Percentiles rank a stretch among this genome's conserved stretches.
Conservation (phyloP, 2,113 vertebrate species). For the Sylvia atricapilla region DNA sequence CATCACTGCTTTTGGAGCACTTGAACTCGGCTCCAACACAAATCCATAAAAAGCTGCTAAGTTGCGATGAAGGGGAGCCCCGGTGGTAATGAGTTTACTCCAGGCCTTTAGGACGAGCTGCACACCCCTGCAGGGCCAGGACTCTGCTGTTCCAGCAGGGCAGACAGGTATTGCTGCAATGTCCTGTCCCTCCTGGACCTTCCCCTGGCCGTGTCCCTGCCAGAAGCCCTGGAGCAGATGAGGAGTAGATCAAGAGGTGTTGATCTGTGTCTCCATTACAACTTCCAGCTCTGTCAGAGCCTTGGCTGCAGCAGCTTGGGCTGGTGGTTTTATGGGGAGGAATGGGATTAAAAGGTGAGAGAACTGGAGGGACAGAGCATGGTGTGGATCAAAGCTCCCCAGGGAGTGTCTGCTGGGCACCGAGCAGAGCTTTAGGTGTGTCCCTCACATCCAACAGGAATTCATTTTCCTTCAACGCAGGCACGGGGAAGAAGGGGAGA, state of each 20-base stretch:
- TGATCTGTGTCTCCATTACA: neutral
- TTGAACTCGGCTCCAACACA: conserved; percentile 62
- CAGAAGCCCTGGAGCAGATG: neutral
- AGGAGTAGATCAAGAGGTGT: neutral
- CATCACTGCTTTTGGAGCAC: conserved; percentile 48
- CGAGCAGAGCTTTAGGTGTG: neutral
- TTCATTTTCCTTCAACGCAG: neutral
- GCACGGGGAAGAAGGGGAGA: rapidly evolving
- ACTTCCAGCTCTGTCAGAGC: neutral
- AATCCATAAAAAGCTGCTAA: conserved; percentile 66
- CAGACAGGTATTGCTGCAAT: neutral
- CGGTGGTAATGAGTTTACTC: neutral
- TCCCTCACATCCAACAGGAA: neutral
- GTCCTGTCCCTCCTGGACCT: neutral
- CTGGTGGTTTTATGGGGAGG: neutral
- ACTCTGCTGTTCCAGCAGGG: neutral
- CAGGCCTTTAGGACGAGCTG: neutral
- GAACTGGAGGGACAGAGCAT: neutral
- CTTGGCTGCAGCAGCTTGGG: neutral
- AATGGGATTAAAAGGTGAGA: neutral
- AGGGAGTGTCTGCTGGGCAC: neutral
- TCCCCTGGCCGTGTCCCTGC: neutral
- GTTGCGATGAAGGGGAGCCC: conserved; percentile 19
- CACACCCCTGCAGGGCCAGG: neutral
- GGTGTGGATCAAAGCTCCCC: neutral